Evolutionary conservation across 2,888 invertebrate species (phyloP).

Genomic region (Drosophila phalerata): DNA sequence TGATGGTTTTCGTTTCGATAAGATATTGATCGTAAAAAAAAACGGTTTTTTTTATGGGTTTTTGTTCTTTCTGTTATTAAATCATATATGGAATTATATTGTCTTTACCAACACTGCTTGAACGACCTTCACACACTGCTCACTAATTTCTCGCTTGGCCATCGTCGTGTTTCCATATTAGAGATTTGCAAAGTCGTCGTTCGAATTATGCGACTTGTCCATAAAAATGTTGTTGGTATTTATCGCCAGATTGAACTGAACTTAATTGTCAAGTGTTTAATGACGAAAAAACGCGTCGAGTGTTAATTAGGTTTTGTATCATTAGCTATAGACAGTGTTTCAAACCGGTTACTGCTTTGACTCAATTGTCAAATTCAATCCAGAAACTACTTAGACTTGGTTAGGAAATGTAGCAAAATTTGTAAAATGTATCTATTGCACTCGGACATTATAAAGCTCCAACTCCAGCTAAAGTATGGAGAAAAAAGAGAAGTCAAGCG

Average conservation of each 20-base stretch:
- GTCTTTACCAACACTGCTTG: constrained; percentile 15
- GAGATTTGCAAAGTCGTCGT: constrained; percentile 34
- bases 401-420: constrained; percentile 62
- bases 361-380: constrained; percentile 41
- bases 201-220: constrained; percentile 52
- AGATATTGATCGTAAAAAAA: too few species aligned
- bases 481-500: constrained; percentile 7
- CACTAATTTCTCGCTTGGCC: background rate
- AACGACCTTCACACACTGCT: constrained; percentile 25
- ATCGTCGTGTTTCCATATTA: constrained; percentile 43
- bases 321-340: constrained; percentile 9
- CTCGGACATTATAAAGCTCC: constrained; percentile 10
- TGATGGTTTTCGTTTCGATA: too few species aligned
- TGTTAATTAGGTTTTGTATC: constrained; percentile 47
- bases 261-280: constrained; percentile 56
- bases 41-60: too few species aligned
- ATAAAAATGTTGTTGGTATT: constrained; percentile 40
- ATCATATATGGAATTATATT: background rate
- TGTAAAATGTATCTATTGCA: constrained; percentile 58
- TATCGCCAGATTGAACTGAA: constrained; percentile 10
- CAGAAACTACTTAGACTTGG: constrained; percentile 25
- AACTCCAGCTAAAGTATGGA: constrained; percentile 50
- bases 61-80: too few species aligned
- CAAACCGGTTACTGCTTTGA: constrained; percentile 43
- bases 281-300: constrained; percentile 27